Percentiles rank a stretch among this genome's conserved stretches.
Conservation (phyloP, 2,888 invertebrate genomes). For the Spisula subtruncata region DNA sequence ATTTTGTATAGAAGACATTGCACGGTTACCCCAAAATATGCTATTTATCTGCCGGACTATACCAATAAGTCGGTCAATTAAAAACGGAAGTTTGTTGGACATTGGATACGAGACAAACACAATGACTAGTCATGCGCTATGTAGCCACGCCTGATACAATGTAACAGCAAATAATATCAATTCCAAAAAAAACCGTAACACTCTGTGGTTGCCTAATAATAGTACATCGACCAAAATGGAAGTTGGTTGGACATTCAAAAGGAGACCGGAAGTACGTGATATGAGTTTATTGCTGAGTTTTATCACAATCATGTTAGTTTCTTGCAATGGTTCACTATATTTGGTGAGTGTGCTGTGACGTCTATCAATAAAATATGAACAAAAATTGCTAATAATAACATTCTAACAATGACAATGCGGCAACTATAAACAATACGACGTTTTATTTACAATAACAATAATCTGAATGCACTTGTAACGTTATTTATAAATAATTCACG, state of each 20-base stretch:
- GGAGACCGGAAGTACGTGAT: neutral
- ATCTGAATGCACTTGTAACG: neutral
- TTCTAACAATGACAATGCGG: neutral
- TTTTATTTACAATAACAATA: neutral
- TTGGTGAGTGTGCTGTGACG: conserved; percentile 17
- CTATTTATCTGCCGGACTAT: too few relatives aligned
- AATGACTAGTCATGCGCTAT: too few relatives aligned
- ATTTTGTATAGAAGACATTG: too few relatives aligned
- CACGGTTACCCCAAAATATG: too few relatives aligned
- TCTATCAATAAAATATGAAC: conserved; percentile 21
- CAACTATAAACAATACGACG: conserved; percentile 3
- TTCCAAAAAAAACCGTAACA: too few relatives aligned
- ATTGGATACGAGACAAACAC: too few relatives aligned
- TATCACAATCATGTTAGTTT: conserved; percentile 38
- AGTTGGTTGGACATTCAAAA: neutral
- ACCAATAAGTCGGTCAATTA: too few relatives aligned
- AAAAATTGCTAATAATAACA: conserved; percentile 6
- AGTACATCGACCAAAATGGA: too few relatives aligned
- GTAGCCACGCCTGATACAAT: too few relatives aligned
- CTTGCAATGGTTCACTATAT: conserved; percentile 33
- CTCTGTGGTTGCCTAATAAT: too few relatives aligned
- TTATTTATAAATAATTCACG: neutral
- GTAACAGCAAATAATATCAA: too few relatives aligned
- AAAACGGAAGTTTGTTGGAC: too few relatives aligned
- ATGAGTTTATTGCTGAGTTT: conserved; percentile 45